Evolutionary conservation across 2,888 invertebrate genomes (phyloP), one percentile per base, ranked within the genome.

Genomic region (Tetanocera ferruginea): DNA sequence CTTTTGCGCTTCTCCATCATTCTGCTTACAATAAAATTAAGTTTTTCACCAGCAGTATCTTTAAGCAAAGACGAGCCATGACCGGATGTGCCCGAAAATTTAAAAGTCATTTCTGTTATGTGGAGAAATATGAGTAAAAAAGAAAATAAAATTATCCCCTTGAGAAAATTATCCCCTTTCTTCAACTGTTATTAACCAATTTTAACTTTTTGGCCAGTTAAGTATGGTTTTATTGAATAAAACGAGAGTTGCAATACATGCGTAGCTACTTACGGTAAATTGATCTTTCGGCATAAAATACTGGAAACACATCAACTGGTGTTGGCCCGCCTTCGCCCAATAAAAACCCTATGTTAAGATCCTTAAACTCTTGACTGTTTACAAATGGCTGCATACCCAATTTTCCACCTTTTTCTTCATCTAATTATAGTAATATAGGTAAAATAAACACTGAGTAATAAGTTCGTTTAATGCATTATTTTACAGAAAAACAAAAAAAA

Each of bases 281-380:
- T 81, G 93, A 93, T 81, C 97, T 91, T 89, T 96, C 95, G 0
- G 93, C 95, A 87, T 95, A 93, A 86, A 93, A 95, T 0, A 95
- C 87, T 0, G 93, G 90, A 85, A 92, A 95, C 31, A 92, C 92
- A 8, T 94, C 93, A 49, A 89, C 91, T 0, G 93, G 93, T 84
- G 92, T 93, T 0, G 95, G 94, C 89, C 95, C 92, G 6, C 97
- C 98, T 90, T 98, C 98, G 87, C 98, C 98, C 80, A 98, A 88
- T 0, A 95, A 94, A 89, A 97, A 95, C 1, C 95, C 97, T 76
- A 97, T 91, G 85, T 97, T 96, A 17, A 98, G 89, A 0, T 92
- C 90, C 83, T 93, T 92, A 87, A 97, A 97, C 67, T 94, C 93
- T n/a, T 93, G 90, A 0, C 94, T 94, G 55, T 92, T 87, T 0